Percentiles rank a stretch among this genome's conserved stretches.
Conservation (phyloP, 2,888 invertebrate genomes). For the Lochmaea crataegi region DNA sequence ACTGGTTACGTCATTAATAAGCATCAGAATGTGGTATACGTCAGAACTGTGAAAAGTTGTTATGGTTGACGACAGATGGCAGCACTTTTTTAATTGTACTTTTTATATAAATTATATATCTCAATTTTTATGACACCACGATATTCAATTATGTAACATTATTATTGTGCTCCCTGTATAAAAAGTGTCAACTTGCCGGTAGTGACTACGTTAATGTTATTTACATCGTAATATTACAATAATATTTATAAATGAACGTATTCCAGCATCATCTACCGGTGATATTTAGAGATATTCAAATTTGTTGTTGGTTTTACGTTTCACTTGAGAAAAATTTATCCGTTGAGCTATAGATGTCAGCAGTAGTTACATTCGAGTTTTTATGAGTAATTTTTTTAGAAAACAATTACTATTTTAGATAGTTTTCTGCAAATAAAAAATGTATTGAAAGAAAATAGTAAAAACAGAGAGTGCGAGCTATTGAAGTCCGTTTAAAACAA, state of each 20-base stretch:
- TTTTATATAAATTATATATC: no score
- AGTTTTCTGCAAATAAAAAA: no score
- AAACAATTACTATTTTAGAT: no score
- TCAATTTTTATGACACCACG: no score
- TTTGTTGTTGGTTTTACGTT: neutral
- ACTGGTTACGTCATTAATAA: neutral
- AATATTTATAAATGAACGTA: neutral
- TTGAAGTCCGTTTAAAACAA: no score
- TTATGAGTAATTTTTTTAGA: no score
- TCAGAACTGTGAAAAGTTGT: neutral
- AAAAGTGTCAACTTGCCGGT: neutral
- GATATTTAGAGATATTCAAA: neutral
- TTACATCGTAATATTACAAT: neutral
- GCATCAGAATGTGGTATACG: neutral
- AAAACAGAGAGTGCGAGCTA: no score
- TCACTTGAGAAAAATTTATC: neutral
- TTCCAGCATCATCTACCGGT: conserved; percentile 6
- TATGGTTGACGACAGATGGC: neutral
- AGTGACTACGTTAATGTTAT: neutral
- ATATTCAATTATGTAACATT: no score
- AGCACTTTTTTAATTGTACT: no score
- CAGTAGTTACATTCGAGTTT: neutral
- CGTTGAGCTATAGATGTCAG: neutral
- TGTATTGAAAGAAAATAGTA: no score
- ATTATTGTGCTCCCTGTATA: neutral